Conservation (phyloP, 2,113 vertebrate genomes). For the Vulpes ferrilata region DNA sequence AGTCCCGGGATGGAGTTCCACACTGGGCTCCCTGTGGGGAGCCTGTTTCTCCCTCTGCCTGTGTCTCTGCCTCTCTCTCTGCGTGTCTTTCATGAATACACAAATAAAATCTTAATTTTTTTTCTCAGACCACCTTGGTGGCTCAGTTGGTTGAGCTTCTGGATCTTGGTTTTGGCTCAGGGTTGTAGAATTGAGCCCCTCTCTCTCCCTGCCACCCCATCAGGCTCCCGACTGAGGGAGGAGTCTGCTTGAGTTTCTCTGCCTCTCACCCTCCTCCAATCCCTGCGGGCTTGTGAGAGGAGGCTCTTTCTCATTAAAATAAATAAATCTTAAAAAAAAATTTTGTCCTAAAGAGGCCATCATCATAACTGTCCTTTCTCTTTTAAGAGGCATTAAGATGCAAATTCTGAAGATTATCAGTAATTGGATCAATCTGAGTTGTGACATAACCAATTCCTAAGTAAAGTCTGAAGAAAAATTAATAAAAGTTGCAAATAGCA, state of each 20-base stretch:
- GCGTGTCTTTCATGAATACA: too few relatives aligned
- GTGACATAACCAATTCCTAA: neutral
- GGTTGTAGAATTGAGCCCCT: too few relatives aligned
- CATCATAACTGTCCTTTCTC: neutral
- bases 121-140: neutral
- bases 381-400: neutral
- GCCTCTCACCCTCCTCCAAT: neutral
- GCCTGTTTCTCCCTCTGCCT: too few relatives aligned
- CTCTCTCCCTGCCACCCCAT: neutral
- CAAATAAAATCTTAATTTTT: too few relatives aligned
- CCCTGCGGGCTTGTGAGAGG: neutral
- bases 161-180: too few relatives aligned
- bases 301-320: neutral
- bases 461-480: neutral
- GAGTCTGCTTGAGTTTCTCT: neutral
- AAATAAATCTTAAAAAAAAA: neutral
- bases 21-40: too few relatives aligned
- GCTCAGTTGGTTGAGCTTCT: too few relatives aligned
- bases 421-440: neutral
- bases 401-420: neutral
- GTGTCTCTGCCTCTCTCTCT: too few relatives aligned
- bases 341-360: neutral
- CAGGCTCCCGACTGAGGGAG: neutral
- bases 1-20: too few relatives aligned
- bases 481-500: neutral